These are phyloP conservation scores for Trachymyrmex septentrionalis DNA, from an alignment of 1,140 invertebrate species.

Conservation along the genomic window DNA sequence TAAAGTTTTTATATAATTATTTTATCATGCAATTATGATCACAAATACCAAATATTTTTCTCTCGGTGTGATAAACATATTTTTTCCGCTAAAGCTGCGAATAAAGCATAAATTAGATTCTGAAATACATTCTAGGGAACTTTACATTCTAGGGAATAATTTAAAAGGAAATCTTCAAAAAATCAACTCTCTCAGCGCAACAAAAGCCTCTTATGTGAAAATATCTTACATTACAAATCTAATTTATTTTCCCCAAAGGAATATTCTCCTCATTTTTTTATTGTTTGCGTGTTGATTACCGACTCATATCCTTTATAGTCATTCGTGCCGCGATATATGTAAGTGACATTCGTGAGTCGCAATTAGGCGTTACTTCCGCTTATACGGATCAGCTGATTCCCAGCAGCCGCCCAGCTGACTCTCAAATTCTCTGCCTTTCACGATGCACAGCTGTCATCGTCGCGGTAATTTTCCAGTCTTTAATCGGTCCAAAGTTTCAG, in stretches of 20 bases:
- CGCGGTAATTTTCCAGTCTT: conserved; percentile 62
- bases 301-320: not conserved
- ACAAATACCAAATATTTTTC: too few relatives aligned
- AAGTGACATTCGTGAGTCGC: not conserved
- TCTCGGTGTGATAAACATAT: not conserved
- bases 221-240: not conserved
- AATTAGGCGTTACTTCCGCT: conserved; percentile 38
- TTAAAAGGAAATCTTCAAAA: not conserved
- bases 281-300: not conserved
- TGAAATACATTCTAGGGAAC: not conserved
- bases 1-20: too few relatives aligned
- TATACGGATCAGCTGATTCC: conserved; percentile 72
- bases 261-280: not conserved
- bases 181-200: not conserved
- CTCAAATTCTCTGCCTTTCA: conserved; percentile 55
- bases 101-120: not conserved
- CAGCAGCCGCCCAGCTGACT: conserved; percentile 68
- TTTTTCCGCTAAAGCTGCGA: too few relatives aligned
- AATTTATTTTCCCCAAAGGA: not conserved
- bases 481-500: conserved; percentile 30
- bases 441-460: conserved; percentile 29
- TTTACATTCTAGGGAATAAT: not conserved
- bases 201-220: not conserved
- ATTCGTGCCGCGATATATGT: not conserved
- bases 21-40: too few relatives aligned